Percentiles rank a stretch among this genome's conserved stretches.
Conservation (phyloP, 2,888 invertebrate genomes). For the Hesperia comma region DNA sequence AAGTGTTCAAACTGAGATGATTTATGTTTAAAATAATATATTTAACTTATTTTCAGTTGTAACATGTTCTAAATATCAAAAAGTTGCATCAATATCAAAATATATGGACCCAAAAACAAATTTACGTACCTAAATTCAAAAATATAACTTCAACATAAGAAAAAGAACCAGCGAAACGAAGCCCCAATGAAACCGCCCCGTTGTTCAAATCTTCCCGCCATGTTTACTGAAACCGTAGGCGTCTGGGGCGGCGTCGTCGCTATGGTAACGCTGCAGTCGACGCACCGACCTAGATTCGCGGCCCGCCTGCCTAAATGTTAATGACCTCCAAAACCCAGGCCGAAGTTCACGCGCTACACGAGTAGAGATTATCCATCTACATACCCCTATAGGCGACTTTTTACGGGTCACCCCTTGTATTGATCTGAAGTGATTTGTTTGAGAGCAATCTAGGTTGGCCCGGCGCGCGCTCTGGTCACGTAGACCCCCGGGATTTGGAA, state of each 20-base stretch:
- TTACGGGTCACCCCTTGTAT: conserved; percentile 77
- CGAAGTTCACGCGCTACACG: conserved; percentile 83
- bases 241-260: conserved; percentile 61
- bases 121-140: background rate
- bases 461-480: conserved; percentile 48
- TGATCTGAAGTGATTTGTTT: conserved; percentile 66
- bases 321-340: conserved; percentile 84
- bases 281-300: conserved; percentile 76
- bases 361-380: conserved; percentile 66
- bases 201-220: conserved; percentile 45
- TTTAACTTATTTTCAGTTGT: too few species aligned
- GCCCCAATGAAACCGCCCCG: conserved; percentile 18
- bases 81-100: too few species aligned
- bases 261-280: conserved; percentile 71
- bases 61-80: too few species aligned
- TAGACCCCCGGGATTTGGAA: conserved; percentile 45
- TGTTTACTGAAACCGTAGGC: conserved; percentile 45
- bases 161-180: conserved; percentile 14
- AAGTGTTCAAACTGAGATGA: too few species aligned
- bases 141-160: background rate
- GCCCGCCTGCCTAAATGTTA: conserved; percentile 79
- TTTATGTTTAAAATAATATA: too few species aligned
- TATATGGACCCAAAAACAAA: too few species aligned
- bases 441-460: conserved; percentile 74
- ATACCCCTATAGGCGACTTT: conserved; percentile 62